phyloP scores from a whole-genome alignment of 1,140 invertebrate species.

The Cydia fagiglandana region DNA sequence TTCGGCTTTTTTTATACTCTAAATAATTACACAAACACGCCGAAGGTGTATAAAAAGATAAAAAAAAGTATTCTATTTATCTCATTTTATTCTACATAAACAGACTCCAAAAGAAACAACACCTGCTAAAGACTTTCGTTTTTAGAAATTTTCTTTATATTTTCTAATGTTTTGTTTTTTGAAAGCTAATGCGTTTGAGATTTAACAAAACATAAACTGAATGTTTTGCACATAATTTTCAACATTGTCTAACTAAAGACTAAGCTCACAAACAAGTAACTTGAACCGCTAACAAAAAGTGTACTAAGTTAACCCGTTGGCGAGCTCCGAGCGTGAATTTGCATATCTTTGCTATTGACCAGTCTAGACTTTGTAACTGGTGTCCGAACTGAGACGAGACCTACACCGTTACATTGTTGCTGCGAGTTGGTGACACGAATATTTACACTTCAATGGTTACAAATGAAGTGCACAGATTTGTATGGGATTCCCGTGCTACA shows the following conservation, averaged over 20 bases:
- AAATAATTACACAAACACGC: conserved; percentile 8
- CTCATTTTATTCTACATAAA: background rate
- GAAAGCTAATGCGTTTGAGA: background rate
- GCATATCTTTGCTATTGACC: conserved; percentile 61
- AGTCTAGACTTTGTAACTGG: conserved; percentile 61
- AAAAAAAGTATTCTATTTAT: background rate
- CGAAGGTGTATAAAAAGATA: background rate
- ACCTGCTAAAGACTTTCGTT: background rate
- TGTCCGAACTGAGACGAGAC: conserved; percentile 51
- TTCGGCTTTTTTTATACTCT: conserved; percentile 41
- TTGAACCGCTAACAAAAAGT: conserved; percentile 18
- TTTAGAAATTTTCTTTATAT: too few relatives aligned
- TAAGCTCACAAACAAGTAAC: conserved; percentile 2
- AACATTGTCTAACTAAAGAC: background rate
- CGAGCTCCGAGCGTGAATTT: conserved; percentile 48
- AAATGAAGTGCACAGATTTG: conserved; percentile 9
- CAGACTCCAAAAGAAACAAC: background rate
- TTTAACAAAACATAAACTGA: background rate
- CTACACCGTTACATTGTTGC: conserved; percentile 31
- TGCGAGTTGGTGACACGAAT: conserved; percentile 24
- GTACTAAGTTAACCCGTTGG: conserved; percentile 38
- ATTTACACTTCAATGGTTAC: conserved; percentile 30
- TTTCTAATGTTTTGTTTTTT: background rate
- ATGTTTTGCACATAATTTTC: background rate
- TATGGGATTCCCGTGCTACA: conserved; percentile 7